Base-by-base conservation (phyloP, 2,797 vertebrate genomes). In the Sebastiscus albofasciatus region DNA sequence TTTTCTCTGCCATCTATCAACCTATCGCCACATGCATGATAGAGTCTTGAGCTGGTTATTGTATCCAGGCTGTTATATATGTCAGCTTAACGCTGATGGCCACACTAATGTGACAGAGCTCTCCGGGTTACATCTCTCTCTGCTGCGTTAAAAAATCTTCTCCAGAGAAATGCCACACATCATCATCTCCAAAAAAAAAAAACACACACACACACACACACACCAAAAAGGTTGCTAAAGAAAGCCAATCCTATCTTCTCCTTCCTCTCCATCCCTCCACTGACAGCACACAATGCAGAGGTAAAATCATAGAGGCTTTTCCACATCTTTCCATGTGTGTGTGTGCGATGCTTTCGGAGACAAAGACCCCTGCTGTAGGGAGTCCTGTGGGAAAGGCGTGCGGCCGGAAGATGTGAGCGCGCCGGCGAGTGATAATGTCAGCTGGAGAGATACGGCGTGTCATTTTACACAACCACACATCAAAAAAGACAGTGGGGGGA, bases 361-460 rank as follows among this genome's bases (percentile, higher is more conserved):
- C 96, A 96, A 96, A 96, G 95, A 90, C 94, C 94, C 92, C 93
- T 93, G 90, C 95, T 90, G 90, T 92, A 92, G 92, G 93, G 89
- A 93, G 87, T 95, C 96, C 95, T 95, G 93, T 95, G 96, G 96
- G 96, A 96, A 95, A 93, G 90, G 72, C 82, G 91, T 83, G 88
- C 88, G 94, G 92, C 95, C 94, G 91, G 94, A 95, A 96, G 95
- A 96, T 96, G 94, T 94, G 93, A 94, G 94, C 94, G 59, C 86
- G 80, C 90, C 88, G 94, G 86, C 87, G 95, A 96, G 94, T 96
- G 95, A 96, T 96, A 96, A 95, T 95, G 96, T 96, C 96, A 96
- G 94, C 94, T 91, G 86, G 89, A 92, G 91, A 96, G 95, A 96
- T 96, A 96, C 87, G 90, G 90, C 89, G 95, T 95, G 96, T 96